Conservation (phyloP, 2,888 invertebrate species). For the Brachyptera putata region DNA sequence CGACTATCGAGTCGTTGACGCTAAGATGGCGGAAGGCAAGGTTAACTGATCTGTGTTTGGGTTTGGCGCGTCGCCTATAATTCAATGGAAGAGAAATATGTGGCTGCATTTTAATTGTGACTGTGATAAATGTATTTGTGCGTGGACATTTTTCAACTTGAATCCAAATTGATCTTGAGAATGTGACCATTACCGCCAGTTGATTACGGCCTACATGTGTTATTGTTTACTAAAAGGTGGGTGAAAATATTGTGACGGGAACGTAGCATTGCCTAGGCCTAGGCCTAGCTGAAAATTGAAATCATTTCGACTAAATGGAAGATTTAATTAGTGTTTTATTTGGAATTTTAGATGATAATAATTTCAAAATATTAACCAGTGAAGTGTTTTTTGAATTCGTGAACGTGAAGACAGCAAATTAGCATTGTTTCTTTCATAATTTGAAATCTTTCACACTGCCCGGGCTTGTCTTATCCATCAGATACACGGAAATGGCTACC, state of each 20-base stretch:
- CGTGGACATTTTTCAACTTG: no score
- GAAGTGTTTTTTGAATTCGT: no score
- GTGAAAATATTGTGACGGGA: neutral
- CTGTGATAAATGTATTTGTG: no score
- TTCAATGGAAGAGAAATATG: no score
- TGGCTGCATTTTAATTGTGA: no score
- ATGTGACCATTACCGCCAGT: neutral
- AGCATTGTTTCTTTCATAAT: neutral
- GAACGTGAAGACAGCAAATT: no score
- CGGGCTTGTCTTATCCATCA: slow-evolving; percentile 23
- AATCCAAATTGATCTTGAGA: neutral
- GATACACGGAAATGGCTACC: slow-evolving; percentile 27
- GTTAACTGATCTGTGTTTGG: neutral
- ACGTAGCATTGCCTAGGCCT: neutral
- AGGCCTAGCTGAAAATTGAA: no score
- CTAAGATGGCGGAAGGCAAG: neutral
- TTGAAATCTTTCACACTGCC: slow-evolving; percentile 26
- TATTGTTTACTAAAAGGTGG: neutral
- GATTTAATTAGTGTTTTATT: no score
- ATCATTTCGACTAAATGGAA: no score
- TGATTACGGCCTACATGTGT: neutral
- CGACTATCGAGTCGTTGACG: neutral
- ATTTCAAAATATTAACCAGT: no score
- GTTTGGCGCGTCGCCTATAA: neutral
- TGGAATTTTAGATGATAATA: no score